A percentile compares a stretch with the other conserved stretches of the same genome.
Conservation (phyloP, 1,140 invertebrate genomes). For the Tetramorium simillimum region DNA sequence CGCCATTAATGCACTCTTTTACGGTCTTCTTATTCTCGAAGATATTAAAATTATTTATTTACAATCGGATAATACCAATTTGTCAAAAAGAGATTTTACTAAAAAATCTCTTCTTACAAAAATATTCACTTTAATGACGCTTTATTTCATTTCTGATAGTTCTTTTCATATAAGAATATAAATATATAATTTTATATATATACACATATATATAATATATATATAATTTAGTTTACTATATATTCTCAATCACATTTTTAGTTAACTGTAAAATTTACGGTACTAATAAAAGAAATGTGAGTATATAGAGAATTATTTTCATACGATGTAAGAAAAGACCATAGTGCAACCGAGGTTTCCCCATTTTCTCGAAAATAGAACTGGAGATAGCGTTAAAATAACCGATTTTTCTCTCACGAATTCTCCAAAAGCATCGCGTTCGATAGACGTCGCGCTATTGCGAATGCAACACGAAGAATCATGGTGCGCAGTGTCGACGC, state of each 20-base stretch:
- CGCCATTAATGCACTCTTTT: not conserved
- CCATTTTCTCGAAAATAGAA: not conserved
- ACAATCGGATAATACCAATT: not conserved
- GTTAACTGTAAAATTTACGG: not conserved
- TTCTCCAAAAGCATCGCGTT: not conserved
- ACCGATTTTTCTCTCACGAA: conserved; percentile 16
- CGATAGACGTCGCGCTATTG: conserved; percentile 11
- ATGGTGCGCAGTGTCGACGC: not conserved
- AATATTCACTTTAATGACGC: not conserved
- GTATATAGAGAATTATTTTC: not conserved
- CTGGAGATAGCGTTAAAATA: not conserved
- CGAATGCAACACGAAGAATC: conserved; percentile 1
- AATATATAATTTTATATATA: too few species aligned
- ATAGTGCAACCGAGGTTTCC: not conserved
- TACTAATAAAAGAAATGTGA: not conserved
- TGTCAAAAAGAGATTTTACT: not conserved
- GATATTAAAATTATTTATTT: not conserved
- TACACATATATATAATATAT: not conserved
- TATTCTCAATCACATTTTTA: not conserved
- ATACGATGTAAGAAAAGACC: not conserved
- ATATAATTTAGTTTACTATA: not conserved
- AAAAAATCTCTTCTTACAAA: not conserved
- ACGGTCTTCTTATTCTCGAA: not conserved
- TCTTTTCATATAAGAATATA: not conserved
- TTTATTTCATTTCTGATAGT: not conserved